These are phyloP conservation scores for Anhinga rufa DNA, from an alignment of 2,113 vertebrate genomes.

Conservation along the genomic window DNA sequence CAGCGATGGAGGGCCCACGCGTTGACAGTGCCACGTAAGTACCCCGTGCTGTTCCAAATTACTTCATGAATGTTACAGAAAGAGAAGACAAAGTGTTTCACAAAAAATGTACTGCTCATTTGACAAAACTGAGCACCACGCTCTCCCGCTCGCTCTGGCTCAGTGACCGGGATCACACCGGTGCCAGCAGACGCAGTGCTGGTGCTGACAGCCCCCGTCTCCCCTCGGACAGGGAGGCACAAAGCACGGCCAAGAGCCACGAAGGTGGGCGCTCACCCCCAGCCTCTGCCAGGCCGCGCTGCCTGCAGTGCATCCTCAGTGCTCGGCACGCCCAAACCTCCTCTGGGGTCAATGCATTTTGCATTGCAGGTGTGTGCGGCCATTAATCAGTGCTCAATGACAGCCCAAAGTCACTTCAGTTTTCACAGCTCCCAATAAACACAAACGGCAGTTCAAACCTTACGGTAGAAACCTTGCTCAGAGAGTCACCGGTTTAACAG, in stretches of 20 bases:
- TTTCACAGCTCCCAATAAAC: background rate
- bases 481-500: conserved; percentile 7
- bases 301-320: background rate
- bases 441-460: conserved; percentile 24
- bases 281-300: background rate
- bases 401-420: background rate
- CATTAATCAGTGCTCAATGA: background rate
- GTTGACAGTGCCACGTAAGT: background rate
- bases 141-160: background rate
- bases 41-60: background rate
- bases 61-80: background rate
- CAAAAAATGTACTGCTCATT: background rate
- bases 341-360: background rate
- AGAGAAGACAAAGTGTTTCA: background rate
- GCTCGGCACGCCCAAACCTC: background rate
- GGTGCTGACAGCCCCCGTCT: background rate
- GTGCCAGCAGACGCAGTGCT: background rate
- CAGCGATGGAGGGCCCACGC: background rate
- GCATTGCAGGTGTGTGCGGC: background rate
- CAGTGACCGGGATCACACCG: background rate
- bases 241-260: background rate
- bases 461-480: conserved; percentile 3
- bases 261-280: background rate
- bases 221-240: background rate
- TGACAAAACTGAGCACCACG: background rate